Evolutionary conservation across 1,140 invertebrate genomes (phyloP), one percentile per base, ranked within the genome.

Genomic region (Calliopsis andreniformis): DNA sequence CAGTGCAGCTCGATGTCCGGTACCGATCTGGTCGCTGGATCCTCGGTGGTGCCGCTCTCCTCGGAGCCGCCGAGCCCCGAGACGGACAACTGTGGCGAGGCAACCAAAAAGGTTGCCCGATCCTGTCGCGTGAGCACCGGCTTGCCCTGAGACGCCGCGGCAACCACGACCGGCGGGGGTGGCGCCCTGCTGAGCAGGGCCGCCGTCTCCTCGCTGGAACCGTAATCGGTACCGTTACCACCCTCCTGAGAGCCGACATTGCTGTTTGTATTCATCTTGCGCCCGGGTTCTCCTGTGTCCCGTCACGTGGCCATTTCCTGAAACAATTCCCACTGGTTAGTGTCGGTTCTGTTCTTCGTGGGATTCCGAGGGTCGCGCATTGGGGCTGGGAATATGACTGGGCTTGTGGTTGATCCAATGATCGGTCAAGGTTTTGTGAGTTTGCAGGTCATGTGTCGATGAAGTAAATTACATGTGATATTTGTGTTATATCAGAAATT

Each of bases 1-100:
- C 96, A 97, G 90, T 97, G 96, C 68, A 97, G 92, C 92, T 97
- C 97, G 84, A 98, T 96, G 89, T 98, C 97, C 18, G 97, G 97
- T 78, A 98, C 97, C 78, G 96, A 97, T 87, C 96, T 94, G 14
- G 96, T 94, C n/a, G 95, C 94, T 59, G 94, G 94, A 68, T 96
- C 95, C 45, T 93, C 92, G 68, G 91, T 90, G 7, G 94, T 93
- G 51, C 93, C 94, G 86, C 95, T 96, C 89, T 97, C 96, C 90
- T 97, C 96, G 82, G 96, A 96, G 43, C 95, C 95, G 3, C 95
- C 95, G 85, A 95, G 93, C 18, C 93, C 92, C 35, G 94, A 94
- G 20, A 95, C 95, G 25, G 95, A 96, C 59, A 97, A 92, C 87
- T 96, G 95, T 28, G 96, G 93, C 83, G 96, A 95, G 10, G 95